Evolutionary conservation across 2,797 vertebrate species (phyloP).

Genomic region (Bovichtus diacanthus): DNA sequence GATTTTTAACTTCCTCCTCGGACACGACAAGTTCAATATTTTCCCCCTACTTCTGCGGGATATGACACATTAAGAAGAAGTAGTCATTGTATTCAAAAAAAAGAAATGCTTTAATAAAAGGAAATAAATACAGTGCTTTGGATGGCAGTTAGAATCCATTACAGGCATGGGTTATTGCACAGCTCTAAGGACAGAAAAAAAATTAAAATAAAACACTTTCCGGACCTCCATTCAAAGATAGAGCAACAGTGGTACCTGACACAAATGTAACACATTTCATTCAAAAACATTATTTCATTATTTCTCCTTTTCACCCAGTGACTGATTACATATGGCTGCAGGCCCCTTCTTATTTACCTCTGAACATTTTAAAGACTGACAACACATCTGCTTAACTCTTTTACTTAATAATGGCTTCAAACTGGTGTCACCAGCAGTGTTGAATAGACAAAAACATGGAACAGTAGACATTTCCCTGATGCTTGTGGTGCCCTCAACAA

Average conservation of each 20-base stretch:
- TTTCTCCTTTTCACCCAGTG: conserved; percentile 14
- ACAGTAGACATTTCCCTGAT: conserved; percentile 70
- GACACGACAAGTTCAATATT: neutral
- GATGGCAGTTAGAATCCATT: conserved; percentile 84
- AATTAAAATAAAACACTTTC: conserved; percentile 50
- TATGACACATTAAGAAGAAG: conserved; percentile 22
- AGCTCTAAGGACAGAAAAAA: conserved; percentile 67
- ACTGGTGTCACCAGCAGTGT: conserved; percentile 33
- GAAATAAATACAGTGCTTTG: conserved; percentile 85
- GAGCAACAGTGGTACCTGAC: conserved; percentile 51
- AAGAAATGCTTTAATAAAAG: conserved; percentile 83
- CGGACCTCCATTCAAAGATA: conserved; percentile 63
- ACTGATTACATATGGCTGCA: conserved; percentile 33
- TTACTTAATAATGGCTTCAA: conserved; percentile 63
- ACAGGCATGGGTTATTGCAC: conserved; percentile 86
- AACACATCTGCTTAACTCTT: conserved; percentile 12
- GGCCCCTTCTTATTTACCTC: conserved; percentile 16
- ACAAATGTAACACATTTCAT: conserved; percentile 42
- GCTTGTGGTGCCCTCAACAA: conserved; percentile 38
- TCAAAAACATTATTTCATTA: conserved; percentile 27
- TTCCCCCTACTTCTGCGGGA: neutral
- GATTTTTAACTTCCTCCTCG: conserved; percentile 41
- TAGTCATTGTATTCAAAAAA: conserved; percentile 64
- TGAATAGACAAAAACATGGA: conserved; percentile 50
- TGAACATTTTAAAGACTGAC: conserved; percentile 22